Conservation (phyloP, 1,140 invertebrate species). For the Euwallacea fornicatus region DNA sequence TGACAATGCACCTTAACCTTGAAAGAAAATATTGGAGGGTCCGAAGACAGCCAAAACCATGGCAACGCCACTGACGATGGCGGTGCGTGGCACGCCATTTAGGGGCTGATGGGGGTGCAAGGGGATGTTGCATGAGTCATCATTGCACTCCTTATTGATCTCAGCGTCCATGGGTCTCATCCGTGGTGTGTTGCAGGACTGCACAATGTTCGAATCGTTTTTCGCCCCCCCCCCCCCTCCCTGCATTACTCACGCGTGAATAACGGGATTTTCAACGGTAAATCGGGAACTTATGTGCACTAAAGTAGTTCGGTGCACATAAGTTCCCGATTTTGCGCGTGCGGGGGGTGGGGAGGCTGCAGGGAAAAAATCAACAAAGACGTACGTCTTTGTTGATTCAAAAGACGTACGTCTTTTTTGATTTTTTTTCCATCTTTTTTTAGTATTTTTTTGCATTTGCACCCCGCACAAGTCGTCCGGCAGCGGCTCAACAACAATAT, state of each 20-base stretch:
- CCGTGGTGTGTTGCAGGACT: slow-evolving; percentile 33
- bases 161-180: slow-evolving; percentile 48
- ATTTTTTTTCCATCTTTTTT: too few species aligned
- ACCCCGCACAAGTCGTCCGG: background rate
- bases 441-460: too few species aligned
- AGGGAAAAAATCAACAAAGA: too few species aligned
- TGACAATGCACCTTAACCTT: slow-evolving; percentile 1
- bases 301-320: too few species aligned
- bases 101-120: slow-evolving; percentile 41
- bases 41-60: slow-evolving; percentile 17
- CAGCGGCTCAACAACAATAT: background rate
- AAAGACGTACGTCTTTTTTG: too few species aligned
- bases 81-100: slow-evolving; percentile 33
- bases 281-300: too few species aligned
- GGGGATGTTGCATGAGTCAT: slow-evolving; percentile 47
- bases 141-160: slow-evolving; percentile 49
- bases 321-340: too few species aligned
- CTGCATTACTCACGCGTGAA: slow-evolving; percentile 12
- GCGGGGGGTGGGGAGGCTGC: too few species aligned
- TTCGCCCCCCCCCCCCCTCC: too few species aligned
- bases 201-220: slow-evolving; percentile 36
- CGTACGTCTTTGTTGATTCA: too few species aligned
- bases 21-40: background rate
- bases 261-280: background rate
- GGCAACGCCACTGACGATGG: slow-evolving; percentile 28